phyloP scores from a whole-genome alignment of 2,888 invertebrate genomes.

The Arrhopalites spinosus region DNA sequence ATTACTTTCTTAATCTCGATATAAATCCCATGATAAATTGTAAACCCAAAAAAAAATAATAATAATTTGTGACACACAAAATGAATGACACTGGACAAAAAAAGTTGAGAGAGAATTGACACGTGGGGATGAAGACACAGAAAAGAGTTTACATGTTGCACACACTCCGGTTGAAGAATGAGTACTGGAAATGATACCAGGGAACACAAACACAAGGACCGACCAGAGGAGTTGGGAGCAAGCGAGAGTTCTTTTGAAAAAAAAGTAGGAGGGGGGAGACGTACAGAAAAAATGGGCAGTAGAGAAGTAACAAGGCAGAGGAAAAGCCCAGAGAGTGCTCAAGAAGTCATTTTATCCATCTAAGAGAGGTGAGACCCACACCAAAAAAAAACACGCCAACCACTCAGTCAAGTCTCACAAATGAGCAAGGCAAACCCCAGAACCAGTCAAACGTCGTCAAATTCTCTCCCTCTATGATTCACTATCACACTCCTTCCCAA shows the following conservation, averaged over 20 bases:
- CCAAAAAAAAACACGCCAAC: neutral
- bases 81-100: neutral
- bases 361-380: constrained; percentile 2
- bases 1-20: too few species aligned
- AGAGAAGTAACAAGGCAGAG: neutral
- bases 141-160: constrained; percentile 53
- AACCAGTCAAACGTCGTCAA: constrained; percentile 1
- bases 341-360: neutral
- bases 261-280: neutral
- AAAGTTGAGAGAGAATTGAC: constrained; percentile 24
- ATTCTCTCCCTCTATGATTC: neutral
- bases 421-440: neutral
- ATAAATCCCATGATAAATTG: too few species aligned
- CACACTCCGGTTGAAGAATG: constrained; percentile 49
- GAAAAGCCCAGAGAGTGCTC: neutral
- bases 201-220: neutral
- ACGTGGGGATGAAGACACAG: constrained; percentile 37
- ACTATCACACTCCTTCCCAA: constrained; percentile 8
- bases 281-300: neutral
- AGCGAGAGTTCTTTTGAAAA: neutral
- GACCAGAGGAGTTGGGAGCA: neutral
- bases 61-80: too few species aligned
- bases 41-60: too few species aligned
- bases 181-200: constrained; percentile 38
- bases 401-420: constrained; percentile 1